Conservation (phyloP, 2,888 invertebrate species). For the Cynaeus angustus region DNA sequence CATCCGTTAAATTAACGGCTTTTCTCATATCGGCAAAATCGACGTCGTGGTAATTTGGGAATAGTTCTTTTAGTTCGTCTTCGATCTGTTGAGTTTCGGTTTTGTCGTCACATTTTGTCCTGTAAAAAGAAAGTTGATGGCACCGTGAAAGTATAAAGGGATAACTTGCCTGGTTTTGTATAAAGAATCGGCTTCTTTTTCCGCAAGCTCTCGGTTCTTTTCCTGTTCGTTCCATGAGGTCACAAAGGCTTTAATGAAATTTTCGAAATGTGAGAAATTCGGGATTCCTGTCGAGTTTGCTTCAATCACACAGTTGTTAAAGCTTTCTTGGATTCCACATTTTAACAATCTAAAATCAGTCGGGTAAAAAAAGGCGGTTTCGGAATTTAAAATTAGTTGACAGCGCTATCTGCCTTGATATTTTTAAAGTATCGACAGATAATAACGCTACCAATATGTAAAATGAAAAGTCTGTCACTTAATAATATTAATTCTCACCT, state of each 20-base stretch:
- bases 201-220: slow-evolving; percentile 77
- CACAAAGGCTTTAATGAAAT: slow-evolving; percentile 77
- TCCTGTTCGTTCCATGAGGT: slow-evolving; percentile 86
- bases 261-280: slow-evolving; percentile 71
- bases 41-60: slow-evolving; percentile 79
- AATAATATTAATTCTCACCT: slow-evolving; percentile 66
- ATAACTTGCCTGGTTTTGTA: slow-evolving; percentile 79
- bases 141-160: background rate
- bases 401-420: too few relatives aligned
- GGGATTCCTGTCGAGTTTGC: slow-evolving; percentile 64
- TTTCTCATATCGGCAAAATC: slow-evolving; percentile 81
- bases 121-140: slow-evolving; percentile 55
- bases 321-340: slow-evolving; percentile 80
- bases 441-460: too few relatives aligned
- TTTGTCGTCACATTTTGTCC: slow-evolving; percentile 79
- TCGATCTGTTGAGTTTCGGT: slow-evolving; percentile 80
- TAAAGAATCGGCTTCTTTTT: slow-evolving; percentile 84
- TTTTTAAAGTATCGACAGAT: too few relatives aligned
- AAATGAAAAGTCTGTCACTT: too few relatives aligned
- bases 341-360: slow-evolving; percentile 75
- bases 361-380: background rate
- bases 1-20: slow-evolving; percentile 38
- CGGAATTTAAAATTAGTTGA: too few relatives aligned
- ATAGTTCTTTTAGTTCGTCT: slow-evolving; percentile 80
- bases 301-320: slow-evolving; percentile 77